Evolutionary conservation across 2,888 invertebrate species (phyloP), one percentile per base, ranked within the genome.

Genomic region (Amblyteles armatorius): DNA sequence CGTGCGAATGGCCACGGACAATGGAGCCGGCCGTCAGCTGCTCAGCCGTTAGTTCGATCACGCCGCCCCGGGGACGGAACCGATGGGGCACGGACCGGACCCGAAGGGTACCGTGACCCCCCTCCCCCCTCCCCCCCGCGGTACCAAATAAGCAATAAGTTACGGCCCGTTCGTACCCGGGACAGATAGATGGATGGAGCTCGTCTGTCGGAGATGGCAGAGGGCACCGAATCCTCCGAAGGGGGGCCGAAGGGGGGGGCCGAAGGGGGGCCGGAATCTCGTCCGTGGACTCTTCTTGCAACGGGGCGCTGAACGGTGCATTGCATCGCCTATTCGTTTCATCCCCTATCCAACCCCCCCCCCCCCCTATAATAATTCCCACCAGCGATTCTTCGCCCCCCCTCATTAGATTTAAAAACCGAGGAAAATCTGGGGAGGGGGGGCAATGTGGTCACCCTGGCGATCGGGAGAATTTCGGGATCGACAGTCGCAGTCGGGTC

Each of bases 101-200:
- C 44, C 50, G 69, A 79, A 79, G 79, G 81, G 29, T 29, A 29
- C 29, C 29, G 3, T 3, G 3, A 29, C 3, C 29, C 29, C 29
- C 29, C 29, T 76, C 67, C 93, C 91, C 92, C 91, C 94, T 94
- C 92, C 90, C 79, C 90, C 90, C 79, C 83, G 87, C 89, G 7
- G 29, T 6, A 90, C 89, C 90, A 92, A 91, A 93, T 91, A 92
- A 92, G 93, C 91, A 92, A 93, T 93, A 93, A 93, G 92, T 92
- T 91, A 93, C 90, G 91, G 87, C 87, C 0, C 0, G 13, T 44
- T 44, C 44, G 44, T 44, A 13, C 3, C 44, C 44, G 44, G 44
- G 44, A 44, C 44, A 44, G 44, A 44, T 44, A 44, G 44, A 44
- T 44, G 13, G 44, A 44, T 44, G 13, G 13, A 44, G 44, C 44